Conservation (phyloP, 2,113 vertebrate genomes). For the Phoxinus phoxinus region DNA sequence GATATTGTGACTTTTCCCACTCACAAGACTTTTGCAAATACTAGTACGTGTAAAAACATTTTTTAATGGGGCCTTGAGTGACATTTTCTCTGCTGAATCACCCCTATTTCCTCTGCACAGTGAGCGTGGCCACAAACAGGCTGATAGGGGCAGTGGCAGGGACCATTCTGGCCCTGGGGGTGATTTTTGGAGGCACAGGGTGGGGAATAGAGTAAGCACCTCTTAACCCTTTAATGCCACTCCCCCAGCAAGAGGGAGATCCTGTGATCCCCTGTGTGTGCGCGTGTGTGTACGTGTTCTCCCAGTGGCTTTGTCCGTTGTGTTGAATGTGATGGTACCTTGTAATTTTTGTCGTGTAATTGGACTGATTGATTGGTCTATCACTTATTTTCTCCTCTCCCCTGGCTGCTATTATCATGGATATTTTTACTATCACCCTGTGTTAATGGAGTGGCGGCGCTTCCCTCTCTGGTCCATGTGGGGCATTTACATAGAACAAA, state of each 20-base stretch:
- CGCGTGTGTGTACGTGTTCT: constrained; percentile 70
- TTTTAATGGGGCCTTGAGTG: constrained; percentile 44
- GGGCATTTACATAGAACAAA: constrained; percentile 50
- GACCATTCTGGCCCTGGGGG: constrained; percentile 99
- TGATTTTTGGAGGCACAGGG: constrained; percentile 99
- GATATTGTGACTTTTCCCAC: constrained; percentile 14
- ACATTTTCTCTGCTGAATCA: constrained; percentile 60
- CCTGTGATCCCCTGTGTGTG: constrained; percentile 54
- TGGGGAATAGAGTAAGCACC: constrained; percentile 99
- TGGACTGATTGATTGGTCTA: constrained; percentile 72
- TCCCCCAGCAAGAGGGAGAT: constrained; percentile 70
- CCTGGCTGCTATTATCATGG: constrained; percentile 52
- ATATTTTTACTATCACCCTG: constrained; percentile 53
- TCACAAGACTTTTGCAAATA: constrained; percentile 29
- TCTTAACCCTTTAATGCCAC: constrained; percentile 85
- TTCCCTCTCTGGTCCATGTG: constrained; percentile 61
- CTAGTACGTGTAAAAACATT: constrained; percentile 7
- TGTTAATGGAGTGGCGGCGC: constrained; percentile 54
- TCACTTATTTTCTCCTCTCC: constrained; percentile 56
- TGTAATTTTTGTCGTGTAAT: constrained; percentile 88
- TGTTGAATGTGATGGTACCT: constrained; percentile 81
- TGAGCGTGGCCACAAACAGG: constrained; percentile 99
- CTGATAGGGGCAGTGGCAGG: constrained; percentile 99
- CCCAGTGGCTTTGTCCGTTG: constrained; percentile 84
- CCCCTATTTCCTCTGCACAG: constrained; percentile 97